Base-by-base conservation (phyloP, 2,113 vertebrate genomes). In the Balaenoptera acutorostrata region DNA sequence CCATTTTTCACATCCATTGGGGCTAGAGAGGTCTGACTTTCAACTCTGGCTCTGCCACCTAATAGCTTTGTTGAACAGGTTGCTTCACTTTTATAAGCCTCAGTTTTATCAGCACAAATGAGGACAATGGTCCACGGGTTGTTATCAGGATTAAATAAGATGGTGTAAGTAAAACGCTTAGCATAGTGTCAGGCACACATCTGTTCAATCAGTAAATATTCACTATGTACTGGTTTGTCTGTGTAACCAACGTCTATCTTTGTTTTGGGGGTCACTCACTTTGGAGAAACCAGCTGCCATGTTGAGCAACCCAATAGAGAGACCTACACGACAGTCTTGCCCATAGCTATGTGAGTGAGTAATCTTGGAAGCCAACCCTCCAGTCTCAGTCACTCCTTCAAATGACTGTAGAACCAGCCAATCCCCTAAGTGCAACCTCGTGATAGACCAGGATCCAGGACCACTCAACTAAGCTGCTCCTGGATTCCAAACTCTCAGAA, bases 51-150 rank as follows among this genome's bases (percentile, higher is more conserved):
- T 93, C 36, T 81, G 39, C 72, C 71, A 77, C 27, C n/a, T 74
- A 61, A 71, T 33, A 88, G 36, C 61, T 78, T 72, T 78, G 57
- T 91, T 63, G 80, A 75, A 71, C 20, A 80, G 39, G 4, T 68
- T 80, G 46, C 52, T 95, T 95, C 52, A 96, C 21, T 89, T 91
- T 72, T 74, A 31, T 63, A 74, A 89, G 36, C 33, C 72, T 93
- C 31, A 39, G 21, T 71, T 96, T 95, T 82, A 75, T 85, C 44
- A 57, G 88, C 66, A 66, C 29, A 71, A 46, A 81, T 63, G 25
- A 86, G 8, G 11, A 71, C 41, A 86, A 3, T 72, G 36, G n/a
- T 27, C 36, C 12, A n/a, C 29, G 14, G 71, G 29, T 31, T 88
- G 31, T 77, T 72, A 41, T 21, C 12, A 82, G 20, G 33, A 66